Evolutionary conservation across 2,797 vertebrate species (phyloP).

Genomic region (Amazonetta brasiliensis): DNA sequence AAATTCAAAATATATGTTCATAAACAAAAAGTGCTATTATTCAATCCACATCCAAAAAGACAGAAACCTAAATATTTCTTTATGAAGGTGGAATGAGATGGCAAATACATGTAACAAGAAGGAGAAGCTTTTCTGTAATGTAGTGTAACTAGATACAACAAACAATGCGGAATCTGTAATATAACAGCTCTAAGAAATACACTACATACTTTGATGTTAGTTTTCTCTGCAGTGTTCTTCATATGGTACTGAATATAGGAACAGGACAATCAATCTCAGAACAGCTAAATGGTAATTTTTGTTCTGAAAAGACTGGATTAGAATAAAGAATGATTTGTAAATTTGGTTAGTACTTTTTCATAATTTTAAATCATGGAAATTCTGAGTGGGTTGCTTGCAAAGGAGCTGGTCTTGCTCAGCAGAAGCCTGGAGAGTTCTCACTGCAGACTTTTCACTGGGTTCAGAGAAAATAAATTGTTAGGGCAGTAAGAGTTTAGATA

Average conservation of each 20-base stretch:
- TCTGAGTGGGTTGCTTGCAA: background rate
- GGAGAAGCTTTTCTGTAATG: background rate
- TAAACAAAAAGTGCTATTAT: conserved; percentile 49
- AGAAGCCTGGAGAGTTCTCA: background rate
- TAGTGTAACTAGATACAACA: background rate
- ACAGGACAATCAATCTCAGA: background rate
- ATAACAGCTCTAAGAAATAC: background rate
- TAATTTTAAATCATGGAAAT: background rate
- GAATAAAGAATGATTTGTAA: background rate
- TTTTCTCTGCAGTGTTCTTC: background rate
- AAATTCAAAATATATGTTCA: conserved; percentile 64
- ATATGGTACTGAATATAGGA: background rate
- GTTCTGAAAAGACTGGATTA: background rate
- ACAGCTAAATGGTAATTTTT: background rate
- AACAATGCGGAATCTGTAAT: background rate
- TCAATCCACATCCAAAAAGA: conserved; percentile 33
- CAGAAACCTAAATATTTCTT: conserved; percentile 55
- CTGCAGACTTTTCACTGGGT: background rate
- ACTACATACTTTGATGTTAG: background rate
- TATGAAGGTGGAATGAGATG: conserved; percentile 27
- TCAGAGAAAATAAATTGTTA: background rate
- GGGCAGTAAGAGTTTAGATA: background rate
- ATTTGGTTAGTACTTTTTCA: background rate
- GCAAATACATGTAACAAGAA: background rate
- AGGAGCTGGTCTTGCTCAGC: background rate